Percentiles rank a stretch among this genome's conserved stretches.
phyloP scores from a whole-genome alignment of 2,888 invertebrate genomes.

The Adelphocoris suturalis region DNA sequence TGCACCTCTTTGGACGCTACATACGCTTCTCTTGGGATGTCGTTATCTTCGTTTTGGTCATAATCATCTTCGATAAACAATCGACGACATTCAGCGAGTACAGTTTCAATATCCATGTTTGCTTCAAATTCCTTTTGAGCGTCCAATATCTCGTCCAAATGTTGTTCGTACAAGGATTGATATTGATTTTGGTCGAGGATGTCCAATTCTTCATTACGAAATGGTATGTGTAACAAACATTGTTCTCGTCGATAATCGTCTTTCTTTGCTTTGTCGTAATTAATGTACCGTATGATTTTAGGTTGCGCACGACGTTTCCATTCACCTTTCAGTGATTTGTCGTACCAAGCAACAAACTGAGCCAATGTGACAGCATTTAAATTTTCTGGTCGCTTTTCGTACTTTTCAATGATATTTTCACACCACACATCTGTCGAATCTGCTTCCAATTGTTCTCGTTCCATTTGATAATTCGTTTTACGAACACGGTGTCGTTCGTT shows the following conservation, averaged over 20 bases:
- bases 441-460: slow-evolving; percentile 72
- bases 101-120: slow-evolving; percentile 9
- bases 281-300: slow-evolving; percentile 34
- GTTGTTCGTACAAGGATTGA: neutral
- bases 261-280: slow-evolving; percentile 40
- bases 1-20: neutral
- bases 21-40: slow-evolving; percentile 28
- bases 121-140: slow-evolving; percentile 35
- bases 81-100: slow-evolving; percentile 54
- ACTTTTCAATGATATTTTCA: slow-evolving; percentile 1
- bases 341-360: slow-evolving; percentile 28
- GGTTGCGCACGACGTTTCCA: slow-evolving; percentile 33
- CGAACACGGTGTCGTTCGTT: slow-evolving; percentile 77
- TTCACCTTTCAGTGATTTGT: slow-evolving; percentile 42
- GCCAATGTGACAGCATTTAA: slow-evolving; percentile 27
- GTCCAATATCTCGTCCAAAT: slow-evolving; percentile 2
- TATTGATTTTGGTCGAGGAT: slow-evolving; percentile 11
- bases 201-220: neutral
- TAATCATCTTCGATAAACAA: slow-evolving; percentile 40
- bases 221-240: slow-evolving; percentile 4
- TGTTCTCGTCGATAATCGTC: slow-evolving; percentile 40
- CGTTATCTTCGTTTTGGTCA: slow-evolving; percentile 16
- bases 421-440: slow-evolving; percentile 78
- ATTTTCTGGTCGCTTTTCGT: neutral
- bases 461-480: slow-evolving; percentile 75